Conservation (phyloP, 1,140 invertebrate species). For the Leptinotarsa texana region DNA sequence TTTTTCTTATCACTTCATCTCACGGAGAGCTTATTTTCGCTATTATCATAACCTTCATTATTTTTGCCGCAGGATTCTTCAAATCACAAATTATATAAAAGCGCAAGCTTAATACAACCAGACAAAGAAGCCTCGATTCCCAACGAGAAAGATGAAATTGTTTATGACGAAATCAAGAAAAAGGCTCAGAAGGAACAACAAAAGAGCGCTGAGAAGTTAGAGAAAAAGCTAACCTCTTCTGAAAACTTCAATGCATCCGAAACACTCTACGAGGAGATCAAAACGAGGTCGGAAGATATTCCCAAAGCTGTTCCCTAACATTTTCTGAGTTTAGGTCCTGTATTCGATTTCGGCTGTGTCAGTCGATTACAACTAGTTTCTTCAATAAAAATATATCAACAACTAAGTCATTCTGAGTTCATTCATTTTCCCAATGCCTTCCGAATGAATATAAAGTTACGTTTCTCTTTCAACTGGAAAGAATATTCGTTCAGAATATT, state of each 20-base stretch:
- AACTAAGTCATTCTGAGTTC: no score
- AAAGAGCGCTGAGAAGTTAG: not conserved
- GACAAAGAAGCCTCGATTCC: slow-evolving; percentile 33
- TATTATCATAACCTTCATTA: not conserved
- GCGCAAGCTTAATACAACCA: slow-evolving; percentile 35
- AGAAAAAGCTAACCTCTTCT: not conserved
- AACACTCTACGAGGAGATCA: not conserved
- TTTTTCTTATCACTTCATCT: no score
- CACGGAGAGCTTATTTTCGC: not conserved
- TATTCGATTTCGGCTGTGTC: no score
- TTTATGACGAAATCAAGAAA: slow-evolving; percentile 45
- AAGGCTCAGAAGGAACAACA: slow-evolving; percentile 3
- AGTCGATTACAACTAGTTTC: no score
- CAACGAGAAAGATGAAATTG: slow-evolving; percentile 50
- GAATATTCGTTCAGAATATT: no score
- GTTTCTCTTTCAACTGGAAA: no score
- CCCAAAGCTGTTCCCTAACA: not conserved
- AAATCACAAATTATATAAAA: slow-evolving; percentile 36
- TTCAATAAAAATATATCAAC: no score
- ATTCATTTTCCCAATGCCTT: no score
- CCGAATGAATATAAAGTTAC: no score
- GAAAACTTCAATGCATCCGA: not conserved
- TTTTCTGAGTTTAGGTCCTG: not conserved
- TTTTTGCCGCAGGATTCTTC: slow-evolving; percentile 36
- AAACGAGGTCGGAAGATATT: not conserved